These are phyloP conservation scores for Metacarcinus magister DNA, from an alignment of 2,888 invertebrate species.

Conservation along the genomic window DNA sequence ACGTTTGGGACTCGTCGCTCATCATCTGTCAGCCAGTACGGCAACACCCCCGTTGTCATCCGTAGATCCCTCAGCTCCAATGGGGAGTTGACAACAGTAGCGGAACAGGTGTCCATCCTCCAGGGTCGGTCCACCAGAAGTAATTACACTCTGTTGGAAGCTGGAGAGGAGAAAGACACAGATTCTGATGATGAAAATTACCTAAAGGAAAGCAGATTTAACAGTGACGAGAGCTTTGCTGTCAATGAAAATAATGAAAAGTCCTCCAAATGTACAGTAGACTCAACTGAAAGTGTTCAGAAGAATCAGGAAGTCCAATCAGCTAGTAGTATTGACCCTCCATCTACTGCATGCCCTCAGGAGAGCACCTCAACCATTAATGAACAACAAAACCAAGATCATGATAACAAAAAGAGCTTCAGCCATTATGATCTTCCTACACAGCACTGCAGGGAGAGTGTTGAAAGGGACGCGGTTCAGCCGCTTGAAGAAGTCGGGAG, in stretches of 20 bases:
- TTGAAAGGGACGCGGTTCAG: neutral
- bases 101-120: conserved; percentile 67
- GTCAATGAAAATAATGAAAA: conserved; percentile 31
- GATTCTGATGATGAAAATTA: conserved; percentile 69
- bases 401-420: conserved; percentile 71
- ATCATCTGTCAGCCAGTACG: conserved; percentile 81
- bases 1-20: conserved; percentile 79
- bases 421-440: conserved; percentile 68
- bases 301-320: neutral
- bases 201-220: neutral
- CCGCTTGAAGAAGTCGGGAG: neutral
- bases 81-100: conserved; percentile 78
- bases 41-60: conserved; percentile 81
- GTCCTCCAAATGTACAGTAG: neutral
- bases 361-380: neutral
- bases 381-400: neutral
- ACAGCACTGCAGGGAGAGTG: conserved; percentile 60
- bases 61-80: conserved; percentile 80
- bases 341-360: neutral
- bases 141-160: conserved; percentile 71
- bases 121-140: conserved; percentile 69
- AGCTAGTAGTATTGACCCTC: neutral
- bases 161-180: conserved; percentile 52
- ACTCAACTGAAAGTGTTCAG: conserved; percentile 37
- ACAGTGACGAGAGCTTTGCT: conserved; percentile 16